Evolutionary conservation across 2,888 invertebrate species (phyloP), one percentile per base, ranked within the genome.

Genomic region (Periphyllus acericola): DNA sequence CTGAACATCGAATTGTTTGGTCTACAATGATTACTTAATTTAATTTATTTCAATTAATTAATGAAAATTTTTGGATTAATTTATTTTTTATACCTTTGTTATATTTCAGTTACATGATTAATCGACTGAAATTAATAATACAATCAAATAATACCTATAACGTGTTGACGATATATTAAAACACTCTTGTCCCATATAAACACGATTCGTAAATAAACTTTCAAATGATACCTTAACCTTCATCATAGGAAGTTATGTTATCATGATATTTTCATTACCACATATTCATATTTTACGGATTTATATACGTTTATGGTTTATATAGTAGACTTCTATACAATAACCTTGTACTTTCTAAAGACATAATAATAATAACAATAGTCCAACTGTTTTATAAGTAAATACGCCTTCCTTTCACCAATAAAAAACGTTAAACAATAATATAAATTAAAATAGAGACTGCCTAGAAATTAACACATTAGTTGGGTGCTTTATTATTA

Each of bases 291-390:
- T 17, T n/a, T 72, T 34, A 72, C 72, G 72, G 5, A 34, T 72
- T 17, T 34, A 72, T 72, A 34, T 72, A 34, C 34, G 34, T 72
- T 29, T 29, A 68, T 46, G 40, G 32, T 40, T 14, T 46, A 68
- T 81, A 19, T 68, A 66, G 29, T 68, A 82, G 71, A 82, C 46
- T 71, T 46, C 11, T 71, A 71, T 14, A 55, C 55, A 36, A 72
- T 74, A n/a, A 55, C 83, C 83, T 83, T 83, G 55, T 74, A 83
- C 83, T 83, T 83, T 83, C 83, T 83, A 83, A 83, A 34, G 52
- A 34, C 74, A 74, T 55, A 40, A 36, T 55, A 46, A 19, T 46
- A 46, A 29, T 34, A 52, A 82, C 82, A 82, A 82, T 82, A 52
- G 72, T 72, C 52, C 72, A 72, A 82, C 52, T 72, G 52, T 72